Percentiles rank a stretch among this genome's conserved stretches.
Conservation (phyloP, 2,113 vertebrate genomes). For the Agapornis roseicollis region DNA sequence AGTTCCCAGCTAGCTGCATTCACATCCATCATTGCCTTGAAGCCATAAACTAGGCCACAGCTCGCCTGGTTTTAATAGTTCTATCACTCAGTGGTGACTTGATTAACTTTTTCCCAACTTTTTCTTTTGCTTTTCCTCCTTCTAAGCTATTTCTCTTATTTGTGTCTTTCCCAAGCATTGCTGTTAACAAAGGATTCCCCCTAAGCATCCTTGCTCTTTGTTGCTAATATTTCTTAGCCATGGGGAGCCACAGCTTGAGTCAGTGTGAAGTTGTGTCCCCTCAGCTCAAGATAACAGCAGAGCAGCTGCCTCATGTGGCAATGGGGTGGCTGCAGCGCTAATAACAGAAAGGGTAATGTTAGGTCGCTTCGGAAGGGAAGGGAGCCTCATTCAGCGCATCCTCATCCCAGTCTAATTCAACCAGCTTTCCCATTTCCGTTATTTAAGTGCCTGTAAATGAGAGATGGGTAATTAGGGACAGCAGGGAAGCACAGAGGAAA, state of each 20-base stretch:
- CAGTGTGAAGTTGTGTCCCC: not conserved
- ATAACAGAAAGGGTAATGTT: not conserved
- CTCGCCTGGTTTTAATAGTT: not conserved
- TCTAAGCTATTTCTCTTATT: not conserved
- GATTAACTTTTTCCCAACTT: not conserved
- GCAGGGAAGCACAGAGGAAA: not conserved
- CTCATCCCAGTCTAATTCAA: not conserved
- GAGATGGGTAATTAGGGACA: constrained; percentile 17
- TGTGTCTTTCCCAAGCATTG: not conserved
- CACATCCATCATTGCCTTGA: not conserved
- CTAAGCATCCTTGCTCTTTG: not conserved
- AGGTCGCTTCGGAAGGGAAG: not conserved
- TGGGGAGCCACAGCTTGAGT: not conserved
- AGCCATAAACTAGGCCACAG: not conserved
- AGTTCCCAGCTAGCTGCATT: not conserved
- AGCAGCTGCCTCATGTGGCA: not conserved
- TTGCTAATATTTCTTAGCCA: not conserved
- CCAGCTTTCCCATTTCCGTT: not conserved
- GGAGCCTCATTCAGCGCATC: not conserved
- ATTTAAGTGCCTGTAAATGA: not conserved
- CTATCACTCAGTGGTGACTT: not conserved
- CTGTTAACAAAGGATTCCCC: not conserved
- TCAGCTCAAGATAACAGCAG: not conserved
- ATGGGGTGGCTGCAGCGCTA: not conserved
- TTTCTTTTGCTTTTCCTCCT: not conserved